phyloP scores from a whole-genome alignment of 2,888 invertebrate species.

The Eumacrocentrus americanus region DNA sequence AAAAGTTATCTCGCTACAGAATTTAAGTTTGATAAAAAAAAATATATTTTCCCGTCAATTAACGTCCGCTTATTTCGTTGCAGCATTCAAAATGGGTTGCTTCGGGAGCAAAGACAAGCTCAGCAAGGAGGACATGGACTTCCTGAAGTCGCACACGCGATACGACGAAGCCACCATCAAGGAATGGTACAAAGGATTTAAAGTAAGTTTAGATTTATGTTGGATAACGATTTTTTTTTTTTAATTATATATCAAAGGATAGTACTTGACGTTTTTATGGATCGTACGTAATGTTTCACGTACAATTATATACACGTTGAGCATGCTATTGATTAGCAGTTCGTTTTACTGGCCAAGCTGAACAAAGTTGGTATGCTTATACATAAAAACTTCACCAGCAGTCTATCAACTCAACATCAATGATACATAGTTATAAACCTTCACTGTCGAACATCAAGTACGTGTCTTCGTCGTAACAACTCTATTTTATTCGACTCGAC shows the following conservation, averaged over 20 bases:
- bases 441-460: not conserved
- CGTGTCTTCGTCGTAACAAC: not conserved
- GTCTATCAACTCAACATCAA: too few species aligned
- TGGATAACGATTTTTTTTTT: not conserved
- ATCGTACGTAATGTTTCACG: not conserved
- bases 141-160: slow-evolving; percentile 95
- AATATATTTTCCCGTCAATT: not conserved
- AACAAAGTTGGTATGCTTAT: not conserved
- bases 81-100: slow-evolving; percentile 79
- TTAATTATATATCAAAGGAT: not conserved
- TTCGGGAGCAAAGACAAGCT: slow-evolving; percentile 95
- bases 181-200: slow-evolving; percentile 99
- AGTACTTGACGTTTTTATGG: not conserved
- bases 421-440: not conserved
- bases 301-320: not conserved
- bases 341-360: not conserved
- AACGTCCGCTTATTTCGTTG: slow-evolving; percentile 44
- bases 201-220: slow-evolving; percentile 72
- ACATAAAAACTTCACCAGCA: too few species aligned
- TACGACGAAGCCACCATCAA: slow-evolving; percentile 99
- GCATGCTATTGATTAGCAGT: not conserved
- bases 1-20: too few species aligned
- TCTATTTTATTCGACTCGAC: not conserved
- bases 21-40: not conserved
- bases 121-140: slow-evolving; percentile 98